phyloP scores from a whole-genome alignment of 2,797 vertebrate species.

The Glyptemys insculpta region DNA sequence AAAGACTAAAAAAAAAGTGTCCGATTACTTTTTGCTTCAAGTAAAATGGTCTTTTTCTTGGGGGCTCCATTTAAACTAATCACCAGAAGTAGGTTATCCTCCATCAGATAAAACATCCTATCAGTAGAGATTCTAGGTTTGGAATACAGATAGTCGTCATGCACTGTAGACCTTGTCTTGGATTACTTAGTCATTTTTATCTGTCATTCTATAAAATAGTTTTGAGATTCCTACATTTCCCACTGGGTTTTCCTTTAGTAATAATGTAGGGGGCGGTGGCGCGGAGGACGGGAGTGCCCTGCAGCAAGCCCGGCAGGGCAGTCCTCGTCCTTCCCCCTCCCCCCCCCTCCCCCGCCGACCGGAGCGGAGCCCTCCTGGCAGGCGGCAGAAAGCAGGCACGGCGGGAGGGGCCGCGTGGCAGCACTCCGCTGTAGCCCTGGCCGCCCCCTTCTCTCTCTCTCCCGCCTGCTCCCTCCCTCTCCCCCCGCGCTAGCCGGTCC shows the following conservation, averaged over 20 bases:
- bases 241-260: slow-evolving; percentile 6
- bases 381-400: too few species aligned
- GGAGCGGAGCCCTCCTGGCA: too few species aligned
- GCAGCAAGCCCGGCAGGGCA: too few species aligned
- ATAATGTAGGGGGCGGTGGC: background rate
- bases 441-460: too few species aligned
- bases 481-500: too few species aligned
- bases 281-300: too few species aligned
- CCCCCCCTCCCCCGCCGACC: too few species aligned
- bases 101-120: background rate
- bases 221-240: background rate
- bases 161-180: background rate
- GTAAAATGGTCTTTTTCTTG: background rate
- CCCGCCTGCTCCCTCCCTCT: too few species aligned
- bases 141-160: background rate
- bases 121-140: background rate
- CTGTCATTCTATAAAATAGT: slow-evolving; percentile 13
- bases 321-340: too few species aligned
- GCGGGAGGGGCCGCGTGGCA: too few species aligned
- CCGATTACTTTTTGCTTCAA: background rate
- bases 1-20: background rate
- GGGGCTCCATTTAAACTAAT: background rate
- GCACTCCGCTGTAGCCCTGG: too few species aligned
- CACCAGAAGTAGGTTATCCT: background rate
- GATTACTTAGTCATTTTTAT: background rate